Percentiles rank a stretch among this genome's conserved stretches.
phyloP scores from a whole-genome alignment of 2,113 vertebrate genomes.

The Cochlearius cochlearius region DNA sequence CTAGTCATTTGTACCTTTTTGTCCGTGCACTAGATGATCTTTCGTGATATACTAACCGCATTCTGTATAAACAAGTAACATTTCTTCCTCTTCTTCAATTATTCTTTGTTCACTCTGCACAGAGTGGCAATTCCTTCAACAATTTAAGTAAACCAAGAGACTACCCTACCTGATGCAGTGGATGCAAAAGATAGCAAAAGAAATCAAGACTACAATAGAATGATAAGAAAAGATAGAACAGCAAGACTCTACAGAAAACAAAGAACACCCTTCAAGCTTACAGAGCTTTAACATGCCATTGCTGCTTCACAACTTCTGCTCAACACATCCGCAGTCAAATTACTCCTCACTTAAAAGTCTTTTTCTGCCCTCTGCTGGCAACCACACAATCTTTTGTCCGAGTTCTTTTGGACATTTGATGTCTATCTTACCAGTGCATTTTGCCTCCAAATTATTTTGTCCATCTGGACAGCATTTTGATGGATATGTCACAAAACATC shows the following conservation, averaged over 20 bases:
- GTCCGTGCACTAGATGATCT: neutral
- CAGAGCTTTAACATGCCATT: neutral
- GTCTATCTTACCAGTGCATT: neutral
- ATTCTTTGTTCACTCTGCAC: neutral
- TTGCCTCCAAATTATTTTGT: neutral
- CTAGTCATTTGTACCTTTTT: neutral
- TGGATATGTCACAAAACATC: neutral
- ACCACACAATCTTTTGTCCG: neutral
- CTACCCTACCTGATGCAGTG: neutral
- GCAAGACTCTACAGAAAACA: neutral
- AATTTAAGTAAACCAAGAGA: neutral
- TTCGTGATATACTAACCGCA: neutral
- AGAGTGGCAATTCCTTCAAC: neutral
- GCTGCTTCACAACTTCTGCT: neutral
- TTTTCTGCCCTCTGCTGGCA: constrained; percentile 53
- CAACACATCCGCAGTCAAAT: neutral
- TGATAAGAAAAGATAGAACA: neutral
- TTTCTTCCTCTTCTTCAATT: neutral
- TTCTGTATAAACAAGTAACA: neutral
- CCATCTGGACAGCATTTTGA: neutral
- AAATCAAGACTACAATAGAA: neutral
- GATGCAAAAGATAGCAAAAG: neutral
- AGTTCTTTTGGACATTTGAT: neutral
- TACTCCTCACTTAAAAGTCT: neutral
- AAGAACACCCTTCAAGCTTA: neutral